A percentile compares a stretch with the other conserved stretches of the same genome.
phyloP scores from a whole-genome alignment of 2,797 vertebrate genomes.

The Prunella strophiata region DNA sequence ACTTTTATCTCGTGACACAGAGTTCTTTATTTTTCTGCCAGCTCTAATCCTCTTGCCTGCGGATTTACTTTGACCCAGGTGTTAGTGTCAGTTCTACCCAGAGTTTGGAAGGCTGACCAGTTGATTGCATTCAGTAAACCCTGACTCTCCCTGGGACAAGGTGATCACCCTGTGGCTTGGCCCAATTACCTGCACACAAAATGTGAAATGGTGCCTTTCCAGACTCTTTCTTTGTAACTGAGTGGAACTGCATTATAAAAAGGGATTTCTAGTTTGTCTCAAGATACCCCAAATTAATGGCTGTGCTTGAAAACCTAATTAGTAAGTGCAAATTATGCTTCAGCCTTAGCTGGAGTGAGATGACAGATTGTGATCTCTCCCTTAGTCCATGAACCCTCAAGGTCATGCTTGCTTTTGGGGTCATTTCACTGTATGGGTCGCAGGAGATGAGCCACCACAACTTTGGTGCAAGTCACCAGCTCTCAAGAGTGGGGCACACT shows the following conservation, averaged over 20 bases:
- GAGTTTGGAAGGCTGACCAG: background rate
- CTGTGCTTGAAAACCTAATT: background rate
- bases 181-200: background rate
- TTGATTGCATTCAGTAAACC: background rate
- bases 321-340: background rate
- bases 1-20: background rate
- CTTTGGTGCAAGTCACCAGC: background rate
- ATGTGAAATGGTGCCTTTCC: background rate
- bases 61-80: slow-evolving; percentile 28
- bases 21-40: background rate
- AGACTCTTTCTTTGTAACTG: background rate
- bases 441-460: background rate
- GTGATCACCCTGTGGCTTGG: background rate
- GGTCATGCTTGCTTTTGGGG: background rate
- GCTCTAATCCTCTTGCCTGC: background rate
- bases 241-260: background rate
- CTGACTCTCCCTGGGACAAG: background rate
- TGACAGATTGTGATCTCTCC: background rate
- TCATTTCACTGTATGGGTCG: accelerated
- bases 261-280: background rate
- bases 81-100: background rate
- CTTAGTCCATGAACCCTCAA: background rate
- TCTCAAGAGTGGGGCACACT: accelerated
- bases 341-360: background rate
- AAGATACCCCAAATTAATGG: background rate